These are phyloP conservation scores for Parthenolecanium corni DNA, from an alignment of 2,888 invertebrate species.

Conservation along the genomic window DNA sequence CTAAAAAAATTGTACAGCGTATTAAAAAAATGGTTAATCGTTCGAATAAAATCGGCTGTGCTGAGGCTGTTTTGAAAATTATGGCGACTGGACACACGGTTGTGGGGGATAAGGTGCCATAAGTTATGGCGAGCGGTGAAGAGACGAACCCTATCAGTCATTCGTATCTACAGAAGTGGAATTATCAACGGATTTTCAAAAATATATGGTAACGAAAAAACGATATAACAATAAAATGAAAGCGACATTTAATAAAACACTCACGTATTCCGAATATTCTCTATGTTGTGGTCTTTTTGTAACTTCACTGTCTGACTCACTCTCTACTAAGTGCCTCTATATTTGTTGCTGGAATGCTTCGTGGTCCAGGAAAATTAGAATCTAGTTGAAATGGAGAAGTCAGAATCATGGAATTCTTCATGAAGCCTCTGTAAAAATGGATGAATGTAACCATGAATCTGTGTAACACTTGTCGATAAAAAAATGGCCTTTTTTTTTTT, in stretches of 20 bases:
- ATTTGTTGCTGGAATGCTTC: no score
- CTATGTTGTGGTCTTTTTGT: slow-evolving; percentile 9
- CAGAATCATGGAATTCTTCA: no score
- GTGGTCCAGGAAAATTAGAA: no score
- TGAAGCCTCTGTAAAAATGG: no score
- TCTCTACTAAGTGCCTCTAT: no score
- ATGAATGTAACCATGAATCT: no score
- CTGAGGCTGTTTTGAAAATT: neutral
- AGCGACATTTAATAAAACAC: slow-evolving; percentile 26
- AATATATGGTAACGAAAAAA: slow-evolving; percentile 12
- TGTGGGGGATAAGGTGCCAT: neutral
- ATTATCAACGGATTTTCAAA: slow-evolving; percentile 24
- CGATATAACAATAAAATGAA: slow-evolving; percentile 20
- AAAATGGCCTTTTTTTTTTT: no score
- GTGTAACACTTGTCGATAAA: no score
- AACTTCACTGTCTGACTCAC: neutral
- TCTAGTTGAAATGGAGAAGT: no score
- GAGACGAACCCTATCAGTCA: slow-evolving; percentile 3
- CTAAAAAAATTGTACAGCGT: neutral
- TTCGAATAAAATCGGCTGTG: neutral
- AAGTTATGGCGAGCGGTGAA: neutral
- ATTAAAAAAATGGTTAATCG: neutral
- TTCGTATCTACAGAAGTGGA: slow-evolving; percentile 10
- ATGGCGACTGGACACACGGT: neutral
- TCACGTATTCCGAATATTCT: slow-evolving; percentile 26